Conservation (phyloP, 2,797 vertebrate genomes). For the Falco naumanni region DNA sequence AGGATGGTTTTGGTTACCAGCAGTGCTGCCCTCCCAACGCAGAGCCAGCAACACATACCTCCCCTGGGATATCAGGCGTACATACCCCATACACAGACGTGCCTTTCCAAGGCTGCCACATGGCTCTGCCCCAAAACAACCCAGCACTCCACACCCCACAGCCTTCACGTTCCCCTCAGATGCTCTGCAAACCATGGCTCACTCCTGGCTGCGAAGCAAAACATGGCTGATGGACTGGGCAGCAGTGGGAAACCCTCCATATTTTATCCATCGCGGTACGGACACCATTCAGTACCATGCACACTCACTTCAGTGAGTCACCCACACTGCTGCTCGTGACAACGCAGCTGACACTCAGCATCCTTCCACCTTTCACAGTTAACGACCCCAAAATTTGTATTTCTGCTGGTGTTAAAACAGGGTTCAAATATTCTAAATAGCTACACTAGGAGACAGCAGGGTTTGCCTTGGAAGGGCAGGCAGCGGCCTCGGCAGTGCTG, state of each 20-base stretch:
- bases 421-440: background rate
- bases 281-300: background rate
- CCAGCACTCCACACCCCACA: background rate
- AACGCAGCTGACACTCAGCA: background rate
- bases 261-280: background rate
- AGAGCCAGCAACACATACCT: fast-evolving
- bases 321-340: background rate
- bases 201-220: background rate
- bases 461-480: background rate
- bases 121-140: background rate
- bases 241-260: fast-evolving
- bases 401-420: background rate
- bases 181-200: background rate
- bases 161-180: background rate
- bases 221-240: background rate
- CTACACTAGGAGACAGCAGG: background rate
- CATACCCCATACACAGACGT: fast-evolving
- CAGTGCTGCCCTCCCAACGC: fast-evolving
- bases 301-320: background rate
- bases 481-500: background rate
- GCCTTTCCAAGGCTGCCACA: background rate
- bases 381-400: background rate
- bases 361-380: background rate
- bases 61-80: background rate
- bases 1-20: background rate